Conservation (phyloP, 2,797 vertebrate species). For the Hippoglossus hippoglossus region DNA sequence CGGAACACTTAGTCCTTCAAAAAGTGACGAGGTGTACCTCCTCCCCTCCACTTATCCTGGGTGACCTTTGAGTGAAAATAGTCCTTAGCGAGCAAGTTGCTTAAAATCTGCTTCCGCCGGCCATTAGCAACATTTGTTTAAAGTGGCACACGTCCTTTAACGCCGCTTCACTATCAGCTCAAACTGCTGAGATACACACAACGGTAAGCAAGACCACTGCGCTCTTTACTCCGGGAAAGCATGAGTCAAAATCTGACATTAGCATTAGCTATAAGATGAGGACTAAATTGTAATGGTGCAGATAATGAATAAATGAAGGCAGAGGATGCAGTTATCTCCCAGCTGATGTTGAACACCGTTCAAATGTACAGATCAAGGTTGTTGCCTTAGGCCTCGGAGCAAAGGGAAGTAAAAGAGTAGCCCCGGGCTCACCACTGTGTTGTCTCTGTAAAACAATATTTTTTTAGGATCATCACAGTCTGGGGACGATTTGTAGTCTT, state of each 20-base stretch:
- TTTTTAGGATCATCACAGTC: slow-evolving; percentile 25
- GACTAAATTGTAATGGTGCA: background rate
- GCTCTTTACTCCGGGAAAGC: background rate
- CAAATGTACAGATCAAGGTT: slow-evolving; percentile 28
- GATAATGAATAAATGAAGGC: slow-evolving; percentile 37
- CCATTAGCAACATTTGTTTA: slow-evolving; percentile 54
- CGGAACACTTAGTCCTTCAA: slow-evolving; percentile 85
- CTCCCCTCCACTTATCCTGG: slow-evolving; percentile 60
- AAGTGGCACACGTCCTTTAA: slow-evolving; percentile 38
- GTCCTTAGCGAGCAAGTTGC: slow-evolving; percentile 63
- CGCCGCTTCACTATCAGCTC: slow-evolving; percentile 16
- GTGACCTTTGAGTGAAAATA: slow-evolving; percentile 77
- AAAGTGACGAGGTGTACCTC: slow-evolving; percentile 79
- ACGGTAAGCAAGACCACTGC: background rate
- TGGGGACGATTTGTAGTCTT: background rate
- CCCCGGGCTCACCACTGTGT: slow-evolving; percentile 46
- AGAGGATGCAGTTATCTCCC: slow-evolving; percentile 11
- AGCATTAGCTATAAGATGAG: background rate
- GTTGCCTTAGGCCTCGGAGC: slow-evolving; percentile 53
- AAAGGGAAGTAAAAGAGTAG: slow-evolving; percentile 51
- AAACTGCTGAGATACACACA: slow-evolving; percentile 40
- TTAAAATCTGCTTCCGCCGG: slow-evolving; percentile 47
- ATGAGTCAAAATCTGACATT: background rate
- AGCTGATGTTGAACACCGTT: slow-evolving; percentile 24
- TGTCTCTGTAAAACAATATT: slow-evolving; percentile 20